phyloP scores from a whole-genome alignment of 1,140 invertebrate species.

The Musca vetustissima region DNA sequence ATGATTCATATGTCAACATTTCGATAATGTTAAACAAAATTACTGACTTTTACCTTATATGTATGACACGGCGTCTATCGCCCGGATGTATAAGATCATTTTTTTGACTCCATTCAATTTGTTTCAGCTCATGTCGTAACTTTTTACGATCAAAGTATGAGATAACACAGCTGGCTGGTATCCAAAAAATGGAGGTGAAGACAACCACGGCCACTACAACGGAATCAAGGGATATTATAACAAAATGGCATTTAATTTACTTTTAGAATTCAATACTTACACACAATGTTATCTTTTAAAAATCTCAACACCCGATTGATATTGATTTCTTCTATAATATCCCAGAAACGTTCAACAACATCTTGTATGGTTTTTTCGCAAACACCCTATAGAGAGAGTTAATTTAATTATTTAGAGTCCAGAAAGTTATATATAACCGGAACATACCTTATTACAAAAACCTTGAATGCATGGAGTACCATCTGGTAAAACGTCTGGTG shows the following conservation, averaged over 20 bases:
- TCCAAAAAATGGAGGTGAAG: constrained; percentile 87
- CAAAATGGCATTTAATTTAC: background rate
- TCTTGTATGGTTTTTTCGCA: constrained; percentile 94
- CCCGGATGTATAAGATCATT: constrained; percentile 66
- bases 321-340: constrained; percentile 94
- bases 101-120: constrained; percentile 62
- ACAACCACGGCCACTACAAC: constrained; percentile 73
- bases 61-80: constrained; percentile 63
- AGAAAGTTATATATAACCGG: background rate
- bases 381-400: constrained; percentile 65
- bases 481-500: constrained; percentile 83
- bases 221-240: background rate
- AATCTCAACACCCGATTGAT: constrained; percentile 89
- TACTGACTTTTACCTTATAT: constrained; percentile 57
- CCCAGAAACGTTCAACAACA: constrained; percentile 93
- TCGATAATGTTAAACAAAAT: constrained; percentile 3
- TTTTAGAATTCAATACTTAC: constrained; percentile 51
- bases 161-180: constrained; percentile 82
- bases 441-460: constrained; percentile 91
- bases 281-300: constrained; percentile 85
- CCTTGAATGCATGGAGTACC: constrained; percentile 95
- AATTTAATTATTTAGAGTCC: background rate
- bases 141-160: constrained; percentile 77
- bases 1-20: no score
- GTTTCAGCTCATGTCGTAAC: constrained; percentile 61